Evolutionary conservation across 1,140 invertebrate species (phyloP).

Genomic region (Episyrphus balteatus): DNA sequence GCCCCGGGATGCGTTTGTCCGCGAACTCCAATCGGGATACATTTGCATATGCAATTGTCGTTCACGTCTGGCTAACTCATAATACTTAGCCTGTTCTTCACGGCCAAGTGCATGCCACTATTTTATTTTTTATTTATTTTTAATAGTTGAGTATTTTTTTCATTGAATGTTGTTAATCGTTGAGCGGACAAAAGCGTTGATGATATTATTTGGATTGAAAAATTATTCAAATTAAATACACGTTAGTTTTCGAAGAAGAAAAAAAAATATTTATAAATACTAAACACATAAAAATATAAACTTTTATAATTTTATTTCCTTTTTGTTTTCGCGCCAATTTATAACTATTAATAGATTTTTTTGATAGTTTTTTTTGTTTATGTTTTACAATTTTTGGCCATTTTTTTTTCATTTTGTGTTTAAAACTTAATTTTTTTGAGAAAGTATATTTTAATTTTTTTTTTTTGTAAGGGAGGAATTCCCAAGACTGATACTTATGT

Average conservation of each 20-base stretch:
- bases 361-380: slow-evolving; percentile 4
- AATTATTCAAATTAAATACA: too few relatives aligned
- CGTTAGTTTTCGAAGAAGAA: background rate
- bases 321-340: too few relatives aligned
- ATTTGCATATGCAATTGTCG: slow-evolving; percentile 97
- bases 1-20: slow-evolving; percentile 92
- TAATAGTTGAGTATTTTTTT: too few relatives aligned
- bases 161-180: too few relatives aligned
- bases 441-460: too few relatives aligned
- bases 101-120: slow-evolving; percentile 97
- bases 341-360: background rate
- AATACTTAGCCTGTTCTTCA: slow-evolving; percentile 99
- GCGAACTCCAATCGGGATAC: slow-evolving; percentile 98
- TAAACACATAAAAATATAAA: too few relatives aligned
- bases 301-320: too few relatives aligned
- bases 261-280: background rate
- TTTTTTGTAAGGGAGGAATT: slow-evolving; percentile 3
- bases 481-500: slow-evolving; percentile 3
- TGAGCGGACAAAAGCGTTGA: too few relatives aligned
- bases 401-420: background rate
- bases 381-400: background rate
- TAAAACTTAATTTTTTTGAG: background rate
- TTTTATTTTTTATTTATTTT: background rate
- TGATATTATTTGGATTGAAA: too few relatives aligned
- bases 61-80: slow-evolving; percentile 96